Base-by-base conservation (phyloP, 2,797 vertebrate genomes). In the Leptodactylus fallax region DNA sequence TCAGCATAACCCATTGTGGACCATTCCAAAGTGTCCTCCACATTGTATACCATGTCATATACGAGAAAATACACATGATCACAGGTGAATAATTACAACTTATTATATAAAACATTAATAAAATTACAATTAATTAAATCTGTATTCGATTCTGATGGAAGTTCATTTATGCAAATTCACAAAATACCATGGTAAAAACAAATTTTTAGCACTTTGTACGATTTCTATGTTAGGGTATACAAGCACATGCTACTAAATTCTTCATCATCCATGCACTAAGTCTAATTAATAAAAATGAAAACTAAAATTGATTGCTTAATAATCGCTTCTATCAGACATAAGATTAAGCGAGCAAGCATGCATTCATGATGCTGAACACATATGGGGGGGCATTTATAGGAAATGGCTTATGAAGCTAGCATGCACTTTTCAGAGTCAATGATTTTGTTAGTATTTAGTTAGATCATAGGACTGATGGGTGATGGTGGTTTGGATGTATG, bases 401-500 rank as follows among this genome's bases (percentile, higher is more conserved):
- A 61, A 53, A 88, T 45, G 45, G 67, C 49, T 53, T n/a, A 19
- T 14, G 67, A 45, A 63, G 25, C 47, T 13, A 23, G 23, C 87
- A 88, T 88, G 87, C 87, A 85, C 27, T 74, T 53, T 12, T 72
- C 51, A 6, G 47, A 21, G 69, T 88, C 72, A 85, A 1, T 17
- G 81, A 36, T 19, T 25, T 51, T 10, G 56, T 88, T 88, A 85
- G 36, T 23, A 9, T 47, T 80, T 80, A 83, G 12, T 60, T 36
- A 63, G 55, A 81, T 85, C n/a, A 27, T 11, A 45, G 12, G 56
- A 17, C 0, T 87, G 85, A 58, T 27, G 85, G 81, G 90, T 90
- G 91, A 92, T 36, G 9, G 76, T 87, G 79, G 79, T 88, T 49
- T 89, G 90, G 93, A 91, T 5, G 63, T 91, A 91, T 90, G 90